Evolutionary conservation across 2,797 vertebrate species (phyloP).

Genomic region (Heliangelus exortis): DNA sequence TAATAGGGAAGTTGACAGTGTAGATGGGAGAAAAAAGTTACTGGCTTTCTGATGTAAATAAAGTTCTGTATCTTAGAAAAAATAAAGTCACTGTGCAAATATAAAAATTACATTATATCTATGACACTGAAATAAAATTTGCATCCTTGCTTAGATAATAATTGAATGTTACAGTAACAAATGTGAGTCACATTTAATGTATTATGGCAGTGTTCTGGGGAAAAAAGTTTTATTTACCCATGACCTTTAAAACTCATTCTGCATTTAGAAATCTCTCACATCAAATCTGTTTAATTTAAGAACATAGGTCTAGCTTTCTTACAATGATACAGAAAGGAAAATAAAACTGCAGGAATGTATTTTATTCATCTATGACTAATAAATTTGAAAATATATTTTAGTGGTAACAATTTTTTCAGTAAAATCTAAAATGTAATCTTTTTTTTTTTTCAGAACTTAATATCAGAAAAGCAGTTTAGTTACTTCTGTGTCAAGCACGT

Average conservation of each 20-base stretch:
- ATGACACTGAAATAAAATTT: background rate
- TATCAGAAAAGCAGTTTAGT: background rate
- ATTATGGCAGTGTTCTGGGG: background rate
- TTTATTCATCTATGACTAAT: background rate
- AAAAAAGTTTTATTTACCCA: background rate
- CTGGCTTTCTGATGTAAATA: background rate
- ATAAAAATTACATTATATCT: background rate
- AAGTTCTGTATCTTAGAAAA: background rate
- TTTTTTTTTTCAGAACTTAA: background rate
- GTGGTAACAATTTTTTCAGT: background rate
- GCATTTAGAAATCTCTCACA: background rate
- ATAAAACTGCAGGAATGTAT: fast-evolving
- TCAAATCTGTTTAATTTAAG: background rate
- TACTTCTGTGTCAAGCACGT: background rate
- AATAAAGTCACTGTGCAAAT: background rate
- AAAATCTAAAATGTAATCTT: background rate
- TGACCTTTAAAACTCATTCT: background rate
- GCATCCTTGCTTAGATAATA: background rate
- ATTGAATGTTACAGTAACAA: background rate
- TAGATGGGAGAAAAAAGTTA: background rate
- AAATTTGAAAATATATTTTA: background rate
- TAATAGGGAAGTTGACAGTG: background rate
- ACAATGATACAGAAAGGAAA: fast-evolving
- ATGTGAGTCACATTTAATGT: background rate
- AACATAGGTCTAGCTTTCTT: background rate